These are phyloP conservation scores for Peucedramus taeniatus DNA, from an alignment of 2,113 vertebrate species.

Conservation along the genomic window DNA sequence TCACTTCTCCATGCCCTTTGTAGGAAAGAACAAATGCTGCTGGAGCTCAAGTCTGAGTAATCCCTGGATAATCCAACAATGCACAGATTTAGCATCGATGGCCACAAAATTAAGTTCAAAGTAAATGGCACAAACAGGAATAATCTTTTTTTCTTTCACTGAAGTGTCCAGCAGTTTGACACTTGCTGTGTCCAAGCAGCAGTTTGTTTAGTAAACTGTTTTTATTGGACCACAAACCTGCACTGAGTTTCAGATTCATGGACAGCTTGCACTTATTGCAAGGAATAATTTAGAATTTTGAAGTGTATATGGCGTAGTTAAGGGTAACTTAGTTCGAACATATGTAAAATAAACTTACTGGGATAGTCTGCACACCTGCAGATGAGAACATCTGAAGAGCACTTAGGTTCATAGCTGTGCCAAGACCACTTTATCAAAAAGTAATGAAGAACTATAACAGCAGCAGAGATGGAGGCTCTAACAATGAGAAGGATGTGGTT, in stretches of 20 bases:
- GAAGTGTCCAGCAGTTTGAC: neutral
- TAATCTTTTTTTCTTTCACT: neutral
- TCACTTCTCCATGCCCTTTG: neutral
- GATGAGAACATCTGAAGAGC: neutral
- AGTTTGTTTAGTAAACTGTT: neutral
- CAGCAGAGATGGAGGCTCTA: neutral
- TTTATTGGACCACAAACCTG: neutral
- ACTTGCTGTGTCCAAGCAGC: neutral
- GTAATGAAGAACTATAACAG: neutral
- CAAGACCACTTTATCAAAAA: constrained; percentile 12
- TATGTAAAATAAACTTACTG: neutral
- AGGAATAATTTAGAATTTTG: neutral
- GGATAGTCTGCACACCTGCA: neutral
- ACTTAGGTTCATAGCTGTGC: neutral
- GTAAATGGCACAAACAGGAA: neutral
- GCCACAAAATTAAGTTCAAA: neutral
- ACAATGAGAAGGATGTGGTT: constrained; percentile 58
- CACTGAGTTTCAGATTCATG: neutral
- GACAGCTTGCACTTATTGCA: neutral
- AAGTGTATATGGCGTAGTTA: neutral
- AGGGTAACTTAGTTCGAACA: neutral
- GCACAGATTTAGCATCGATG: neutral
- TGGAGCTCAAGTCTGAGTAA: neutral
- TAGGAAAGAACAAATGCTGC: neutral
- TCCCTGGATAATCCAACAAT: neutral